Percentiles rank a stretch among this genome's conserved stretches.
phyloP scores from a whole-genome alignment of 2,797 vertebrate genomes.

The Phylloscopus collybita region DNA sequence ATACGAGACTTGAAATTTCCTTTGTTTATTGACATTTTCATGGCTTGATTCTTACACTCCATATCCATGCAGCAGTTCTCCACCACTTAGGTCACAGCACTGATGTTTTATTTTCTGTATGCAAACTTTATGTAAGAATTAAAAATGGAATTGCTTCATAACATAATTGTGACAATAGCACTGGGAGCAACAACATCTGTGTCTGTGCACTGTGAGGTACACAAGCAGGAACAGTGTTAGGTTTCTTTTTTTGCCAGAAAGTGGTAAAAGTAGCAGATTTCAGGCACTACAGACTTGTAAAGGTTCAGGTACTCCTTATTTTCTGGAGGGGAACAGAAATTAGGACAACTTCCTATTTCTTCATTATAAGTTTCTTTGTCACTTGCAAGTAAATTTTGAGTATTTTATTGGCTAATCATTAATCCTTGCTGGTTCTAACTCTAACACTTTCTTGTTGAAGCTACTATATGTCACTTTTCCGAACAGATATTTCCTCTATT shows the following conservation, averaged over 20 bases:
- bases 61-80: not conserved
- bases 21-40: not conserved
- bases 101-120: not conserved
- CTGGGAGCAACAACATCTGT: not conserved
- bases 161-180: not conserved
- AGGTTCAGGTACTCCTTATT: not conserved
- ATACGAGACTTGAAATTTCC: not conserved
- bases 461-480: not conserved
- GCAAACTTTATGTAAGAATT: not conserved
- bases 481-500: not conserved
- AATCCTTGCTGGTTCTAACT: not conserved
- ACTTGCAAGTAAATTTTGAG: not conserved
- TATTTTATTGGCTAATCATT: not conserved
- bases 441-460: not conserved
- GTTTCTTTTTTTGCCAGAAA: not conserved
- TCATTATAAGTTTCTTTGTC: not conserved
- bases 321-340: accelerated
- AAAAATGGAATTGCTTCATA: not conserved
- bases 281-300: not conserved
- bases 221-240: not conserved
- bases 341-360: not conserved
- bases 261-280: not conserved
- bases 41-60: not conserved
- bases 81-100: not conserved
- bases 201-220: not conserved